Base-by-base conservation (phyloP, 2,113 vertebrate species). In the Pycnonotus jocosus region DNA sequence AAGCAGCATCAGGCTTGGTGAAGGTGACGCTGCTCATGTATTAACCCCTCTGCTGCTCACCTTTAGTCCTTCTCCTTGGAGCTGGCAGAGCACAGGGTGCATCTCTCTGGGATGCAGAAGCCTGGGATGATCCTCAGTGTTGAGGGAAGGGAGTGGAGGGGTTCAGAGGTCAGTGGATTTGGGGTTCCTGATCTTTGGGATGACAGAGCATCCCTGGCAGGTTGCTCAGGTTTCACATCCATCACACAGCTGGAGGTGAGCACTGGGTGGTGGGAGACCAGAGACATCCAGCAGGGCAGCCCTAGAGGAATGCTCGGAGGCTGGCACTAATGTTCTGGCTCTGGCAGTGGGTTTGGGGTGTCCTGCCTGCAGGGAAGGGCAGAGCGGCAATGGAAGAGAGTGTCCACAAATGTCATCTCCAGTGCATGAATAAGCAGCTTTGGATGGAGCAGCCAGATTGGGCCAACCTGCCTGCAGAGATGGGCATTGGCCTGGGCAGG, bases 231-330 rank as follows among this genome's bases (percentile, higher is more conserved):
- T 60, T 51, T 47, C 28, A 56, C 7, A 1, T 54, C 18, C 40
- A 61, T n/a, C 27, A 35, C 6, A 4, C 8, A 3, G 1, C 14
- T 71, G 71, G 28, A n/a, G 4, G 3, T 71, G 31, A 30, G 10
- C n/a, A n/a, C 8, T 53, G 44, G 13, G 33, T 2, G 1, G 3
- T 48, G 45, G 10, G 51, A 57, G 37, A 47, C 10, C 1, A 10
- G 54, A 78, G 30, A 11, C 45, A 42, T 33, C 1, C 3, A 35
- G 20, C 31, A 37, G n/a, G 40, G 40, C 35, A 78, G 58, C 33
- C 25, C 33, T 18, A 33, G 23, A 5, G n/a, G 25, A 4, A 16
- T 33, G 30, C 25, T 87, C 0, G 0, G 30, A 64, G 78, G 10
- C 17, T 77, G 57, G 18, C n/a, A 82, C 25, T 54, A 2, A 24